Percentiles rank a stretch among this genome's conserved stretches.
Evolutionary conservation across 1,140 invertebrate species (phyloP).

Genomic region (Druon quercuslanigerum): DNA sequence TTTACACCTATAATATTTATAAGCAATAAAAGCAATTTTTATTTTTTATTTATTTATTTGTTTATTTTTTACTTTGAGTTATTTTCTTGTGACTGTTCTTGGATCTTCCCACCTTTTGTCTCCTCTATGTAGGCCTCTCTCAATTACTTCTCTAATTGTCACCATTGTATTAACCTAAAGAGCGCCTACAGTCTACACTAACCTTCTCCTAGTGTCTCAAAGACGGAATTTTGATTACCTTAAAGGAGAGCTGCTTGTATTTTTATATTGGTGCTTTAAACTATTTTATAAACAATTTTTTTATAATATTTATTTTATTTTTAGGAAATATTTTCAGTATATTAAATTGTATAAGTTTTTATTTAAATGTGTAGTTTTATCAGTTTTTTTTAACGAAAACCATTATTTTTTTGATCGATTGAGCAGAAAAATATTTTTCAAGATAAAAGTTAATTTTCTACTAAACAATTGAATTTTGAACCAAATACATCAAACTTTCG

Average conservation of each 20-base stretch:
- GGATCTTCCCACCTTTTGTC: not conserved
- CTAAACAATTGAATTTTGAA: too few relatives aligned
- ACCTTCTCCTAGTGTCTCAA: not conserved
- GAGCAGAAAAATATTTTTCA: too few relatives aligned
- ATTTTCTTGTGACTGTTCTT: not conserved
- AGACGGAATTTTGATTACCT: not conserved
- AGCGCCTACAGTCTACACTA: not conserved
- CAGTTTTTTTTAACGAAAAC: too few relatives aligned
- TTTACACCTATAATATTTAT: constrained; percentile 15
- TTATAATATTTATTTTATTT: too few relatives aligned
- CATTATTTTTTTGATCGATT: too few relatives aligned
- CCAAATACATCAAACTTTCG: too few relatives aligned
- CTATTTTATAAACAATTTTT: too few relatives aligned
- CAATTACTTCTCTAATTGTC: constrained; percentile 4
- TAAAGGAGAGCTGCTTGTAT: not conserved
- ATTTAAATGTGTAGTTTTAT: too few relatives aligned
- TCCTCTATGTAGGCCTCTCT: not conserved
- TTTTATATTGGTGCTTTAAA: not conserved
- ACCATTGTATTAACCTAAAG: constrained; percentile 2
- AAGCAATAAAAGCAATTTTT: constrained; percentile 7
- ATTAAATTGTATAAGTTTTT: too few relatives aligned
- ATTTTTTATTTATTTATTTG: too few relatives aligned
- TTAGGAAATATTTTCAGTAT: too few relatives aligned
- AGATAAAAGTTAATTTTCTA: too few relatives aligned
- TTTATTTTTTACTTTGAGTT: not conserved